These are phyloP conservation scores for Netelia melanura DNA, from an alignment of 2,888 invertebrate species.

Conservation along the genomic window DNA sequence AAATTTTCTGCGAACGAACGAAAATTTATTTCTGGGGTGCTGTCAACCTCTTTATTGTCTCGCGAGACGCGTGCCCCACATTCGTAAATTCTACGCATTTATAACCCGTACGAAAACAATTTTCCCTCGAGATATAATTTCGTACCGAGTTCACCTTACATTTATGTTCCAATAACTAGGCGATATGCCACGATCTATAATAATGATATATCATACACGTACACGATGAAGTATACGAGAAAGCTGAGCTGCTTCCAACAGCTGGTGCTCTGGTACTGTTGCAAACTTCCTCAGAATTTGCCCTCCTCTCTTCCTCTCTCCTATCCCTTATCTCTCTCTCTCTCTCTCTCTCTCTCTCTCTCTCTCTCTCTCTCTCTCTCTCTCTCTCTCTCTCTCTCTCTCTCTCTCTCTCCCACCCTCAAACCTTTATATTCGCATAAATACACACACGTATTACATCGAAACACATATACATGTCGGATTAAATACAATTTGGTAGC, in stretches of 20 bases:
- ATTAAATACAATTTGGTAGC: conserved; percentile 13
- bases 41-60: background rate
- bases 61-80: background rate
- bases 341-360: background rate
- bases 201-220: conserved; percentile 1
- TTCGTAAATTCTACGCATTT: conserved; percentile 1
- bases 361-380: conserved; percentile 2
- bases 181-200: conserved; percentile 8
- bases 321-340: background rate
- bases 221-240: background rate
- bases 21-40: background rate
- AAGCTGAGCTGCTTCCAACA: conserved; percentile 15
- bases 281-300: background rate
- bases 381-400: background rate
- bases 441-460: background rate
- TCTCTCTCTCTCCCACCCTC: background rate
- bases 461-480: conserved; percentile 5
- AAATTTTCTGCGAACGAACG: too few relatives aligned
- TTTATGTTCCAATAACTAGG: background rate
- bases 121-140: background rate
- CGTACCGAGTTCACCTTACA: background rate
- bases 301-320: background rate
- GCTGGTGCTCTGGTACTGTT: conserved; percentile 14
- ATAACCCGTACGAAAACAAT: background rate
- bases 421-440: background rate